Base-by-base conservation (phyloP, 1,140 invertebrate genomes). In the Cecropterus lyciades region DNA sequence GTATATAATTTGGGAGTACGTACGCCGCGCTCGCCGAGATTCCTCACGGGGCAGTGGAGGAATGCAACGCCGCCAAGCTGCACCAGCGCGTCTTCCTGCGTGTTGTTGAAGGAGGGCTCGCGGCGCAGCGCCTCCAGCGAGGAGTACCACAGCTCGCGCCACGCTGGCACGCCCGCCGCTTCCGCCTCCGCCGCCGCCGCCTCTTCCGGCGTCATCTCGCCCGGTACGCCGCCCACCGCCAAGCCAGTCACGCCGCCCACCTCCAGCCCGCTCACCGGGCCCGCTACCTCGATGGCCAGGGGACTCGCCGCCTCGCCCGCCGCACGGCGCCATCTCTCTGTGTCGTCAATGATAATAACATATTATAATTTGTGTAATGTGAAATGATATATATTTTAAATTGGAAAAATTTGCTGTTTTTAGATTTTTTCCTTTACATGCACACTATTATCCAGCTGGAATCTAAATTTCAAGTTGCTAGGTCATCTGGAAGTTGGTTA, bases 61-160 rank as follows among this genome's bases (percentile, higher is more conserved):
- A 97, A 97, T 65, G 96, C 96, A 7, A 96, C 95, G 53, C 95
- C 95, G 56, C 96, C 96, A 43, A 97, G 91, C 85, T 97, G 96
- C 59, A 95, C 96, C 15, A 96, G 96, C 43, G 97, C 95, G 81
- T 97, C 97, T 60, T 89, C 91, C 63, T 84, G 71, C 33, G 89
- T 89, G 76, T 82, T 84, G 75, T 92, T 91, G 79, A 95, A 94
- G 73, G 89, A 89, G 40, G 93, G 93, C 73, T 94, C 93, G 75
- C 93, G 93, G 65, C 92, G 91, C 79, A 93, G 89, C 62, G 93
- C 93, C 69, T 95, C 94, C 75, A 94, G 89, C 75, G 94, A 94
- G 67, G 93, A 94, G 82, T 94, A 94, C 94, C 94, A 95, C 64
- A 94, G 86, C 42, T 93, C 92, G 53, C 93, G 92, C 93, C 93